Base-by-base conservation (phyloP, 2,113 vertebrate genomes). In the Poeciliopsis prolifica region DNA sequence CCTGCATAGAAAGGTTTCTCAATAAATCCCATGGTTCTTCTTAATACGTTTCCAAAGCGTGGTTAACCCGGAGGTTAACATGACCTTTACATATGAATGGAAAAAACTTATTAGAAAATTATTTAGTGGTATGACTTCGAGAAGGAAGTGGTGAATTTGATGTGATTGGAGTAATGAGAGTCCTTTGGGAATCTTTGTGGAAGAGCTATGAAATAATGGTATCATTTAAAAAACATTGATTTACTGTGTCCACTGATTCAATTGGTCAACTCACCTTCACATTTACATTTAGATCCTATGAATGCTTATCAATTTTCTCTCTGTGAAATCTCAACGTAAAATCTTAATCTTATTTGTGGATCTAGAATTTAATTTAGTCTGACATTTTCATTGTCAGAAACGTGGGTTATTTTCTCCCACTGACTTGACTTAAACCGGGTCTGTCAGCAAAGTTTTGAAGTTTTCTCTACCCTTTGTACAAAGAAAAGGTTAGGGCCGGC, bases 81-180 rank as follows among this genome's bases (percentile, higher is more conserved):
- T 86, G 77, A 86, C 65, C 85, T 82, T 89, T 60, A 73, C 68
- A 68, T 80, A 51, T 69, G 74, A 61, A 72, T 78, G 65, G 58
- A 86, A 75, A 79, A 14, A 68, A 86, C 72, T 28, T 65, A 48
- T 9, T 72, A 72, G 82, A 71, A 80, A n/a, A 84, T 77, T 75
- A 76, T 66, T 66, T 85, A 70, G 74, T 60, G 70, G 60, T 68
- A 61, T 8, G 40, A 85, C 77, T 70, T 68, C 33, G 1, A 44
- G 70, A 82, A 78, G 73, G 42, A 85, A 81, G 74, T 63, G 40
- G 84, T 77, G 85, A 54, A 83, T 80, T 83, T 91, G 91, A 93
- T 87, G 90, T 92, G 86, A 93, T 89, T 71, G 88, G 78, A 70
- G 42, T 92, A 93, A 93, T 87, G 89, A 92, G 90, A 37, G 69